Evolutionary conservation across 2,113 vertebrate species (phyloP).

Genomic region (Herpetotheres cachinnans): DNA sequence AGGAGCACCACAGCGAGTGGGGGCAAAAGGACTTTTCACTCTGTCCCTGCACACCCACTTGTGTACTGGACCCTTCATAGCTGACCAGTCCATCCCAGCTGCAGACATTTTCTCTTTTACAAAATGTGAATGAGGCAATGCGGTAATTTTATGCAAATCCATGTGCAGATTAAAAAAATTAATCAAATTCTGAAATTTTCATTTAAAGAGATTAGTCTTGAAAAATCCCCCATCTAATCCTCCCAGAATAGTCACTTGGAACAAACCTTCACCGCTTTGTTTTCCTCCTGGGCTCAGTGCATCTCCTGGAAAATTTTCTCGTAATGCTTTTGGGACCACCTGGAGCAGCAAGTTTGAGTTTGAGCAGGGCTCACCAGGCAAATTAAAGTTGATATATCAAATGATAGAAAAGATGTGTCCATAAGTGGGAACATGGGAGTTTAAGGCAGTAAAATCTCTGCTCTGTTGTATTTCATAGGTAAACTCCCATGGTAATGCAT

Average conservation of each 20-base stretch:
- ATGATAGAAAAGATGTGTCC: conserved; percentile 34
- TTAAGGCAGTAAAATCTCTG: conserved; percentile 11
- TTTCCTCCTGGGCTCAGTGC: conserved; percentile 42
- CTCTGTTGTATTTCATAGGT: conserved; percentile 24
- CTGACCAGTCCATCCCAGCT: background rate
- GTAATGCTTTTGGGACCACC: conserved; percentile 21
- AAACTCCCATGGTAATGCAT: conserved; percentile 17
- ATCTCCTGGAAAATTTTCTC: conserved; percentile 43
- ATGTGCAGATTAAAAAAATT: conserved; percentile 54
- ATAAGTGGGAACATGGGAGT: conserved; percentile 27
- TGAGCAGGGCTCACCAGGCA: background rate
- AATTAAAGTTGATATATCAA: conserved; percentile 56
- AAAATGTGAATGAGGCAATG: background rate
- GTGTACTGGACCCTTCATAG: background rate
- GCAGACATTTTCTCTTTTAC: background rate
- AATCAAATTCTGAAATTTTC: conserved; percentile 67
- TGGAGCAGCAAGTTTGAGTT: conserved; percentile 19
- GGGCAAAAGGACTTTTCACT: background rate
- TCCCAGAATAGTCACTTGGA: conserved; percentile 51
- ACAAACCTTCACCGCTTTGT: conserved; percentile 18
- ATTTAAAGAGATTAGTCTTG: conserved; percentile 66
- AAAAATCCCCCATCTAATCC: conserved; percentile 53
- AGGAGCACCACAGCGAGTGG: background rate
- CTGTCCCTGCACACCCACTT: background rate
- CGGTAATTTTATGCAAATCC: conserved; percentile 58